Evolutionary conservation across 2,888 invertebrate species (phyloP), one percentile per base, ranked within the genome.

Genomic region (Eremobia ochroleuca): DNA sequence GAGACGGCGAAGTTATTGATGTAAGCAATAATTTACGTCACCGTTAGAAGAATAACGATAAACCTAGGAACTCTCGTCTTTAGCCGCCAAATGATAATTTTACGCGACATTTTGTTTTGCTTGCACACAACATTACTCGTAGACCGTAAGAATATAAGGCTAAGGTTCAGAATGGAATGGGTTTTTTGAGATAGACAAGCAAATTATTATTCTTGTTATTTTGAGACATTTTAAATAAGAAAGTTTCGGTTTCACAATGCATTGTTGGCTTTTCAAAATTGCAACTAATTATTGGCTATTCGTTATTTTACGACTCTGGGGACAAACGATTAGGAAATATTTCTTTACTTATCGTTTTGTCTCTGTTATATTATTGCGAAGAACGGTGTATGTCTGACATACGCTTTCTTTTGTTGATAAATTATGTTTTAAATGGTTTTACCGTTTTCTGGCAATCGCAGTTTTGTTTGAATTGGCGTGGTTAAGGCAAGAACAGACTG

Each of bases 251-350:
- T 85, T 81, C 83, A 89, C 90, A 90, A 90, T 87, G 82, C 85
- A 89, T 89, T 89, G 88, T 87, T 81, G 58, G 46, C 13, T 90
- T 88, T 88, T 76, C 87, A 89, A 90, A 88, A 92, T 87, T 89
- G 88, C 85, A 81, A 76, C 88, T 92, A 92, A 93, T 93, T 88
- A 90, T 90, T 82, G 77, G 46, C 87, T 85, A 89, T 91, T 90
- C 78, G 87, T 90, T 88, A 87, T 78, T 87, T 88, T 79, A 90
- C 77, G 71, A 87, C 82, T 88, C 21, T 1, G 55, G 31, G 76
- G 78, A 91, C 88, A 90, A 91, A 90, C 59, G 87, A 81, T 88
- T 86, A 82, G 64, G 85, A 82, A 85, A 90, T 87, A 86, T 75
- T 76, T 81, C 79, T 85, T 86, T 84, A 74, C 79, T 78, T 65